Conservation (phyloP, 2,797 vertebrate species). For the Falco rusticolus region DNA sequence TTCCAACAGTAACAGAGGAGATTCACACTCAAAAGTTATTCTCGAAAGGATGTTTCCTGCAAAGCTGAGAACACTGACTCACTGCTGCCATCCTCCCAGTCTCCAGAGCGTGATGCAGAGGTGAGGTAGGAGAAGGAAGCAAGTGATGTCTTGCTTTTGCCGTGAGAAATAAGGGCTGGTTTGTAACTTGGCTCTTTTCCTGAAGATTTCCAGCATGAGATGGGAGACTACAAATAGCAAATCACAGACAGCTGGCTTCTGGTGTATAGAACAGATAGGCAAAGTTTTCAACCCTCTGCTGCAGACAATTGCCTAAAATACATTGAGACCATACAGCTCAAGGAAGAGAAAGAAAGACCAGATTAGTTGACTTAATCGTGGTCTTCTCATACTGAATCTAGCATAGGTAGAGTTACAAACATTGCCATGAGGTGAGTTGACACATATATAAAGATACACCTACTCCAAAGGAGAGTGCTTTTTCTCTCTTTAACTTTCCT, state of each 20-base stretch:
- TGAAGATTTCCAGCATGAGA: neutral
- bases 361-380: neutral
- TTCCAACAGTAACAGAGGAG: neutral
- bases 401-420: neutral
- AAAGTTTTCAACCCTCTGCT: neutral
- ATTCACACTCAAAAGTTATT: neutral
- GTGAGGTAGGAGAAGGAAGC: neutral
- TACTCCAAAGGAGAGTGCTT: neutral
- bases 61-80: constrained; percentile 27
- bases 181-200: constrained; percentile 11
- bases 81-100: neutral
- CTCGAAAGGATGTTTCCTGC: neutral
- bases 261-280: neutral
- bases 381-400: neutral
- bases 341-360: neutral
- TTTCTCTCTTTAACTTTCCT: neutral
- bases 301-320: neutral
- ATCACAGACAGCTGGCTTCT: neutral
- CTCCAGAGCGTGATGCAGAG: neutral
- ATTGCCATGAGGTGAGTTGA: neutral
- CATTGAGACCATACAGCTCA: neutral
- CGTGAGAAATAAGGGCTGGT: neutral
- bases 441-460: neutral
- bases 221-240: neutral
- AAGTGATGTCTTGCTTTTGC: neutral